Evolutionary conservation across 2,888 invertebrate species (phyloP).

Genomic region (Xanthostigma xanthostigma): DNA sequence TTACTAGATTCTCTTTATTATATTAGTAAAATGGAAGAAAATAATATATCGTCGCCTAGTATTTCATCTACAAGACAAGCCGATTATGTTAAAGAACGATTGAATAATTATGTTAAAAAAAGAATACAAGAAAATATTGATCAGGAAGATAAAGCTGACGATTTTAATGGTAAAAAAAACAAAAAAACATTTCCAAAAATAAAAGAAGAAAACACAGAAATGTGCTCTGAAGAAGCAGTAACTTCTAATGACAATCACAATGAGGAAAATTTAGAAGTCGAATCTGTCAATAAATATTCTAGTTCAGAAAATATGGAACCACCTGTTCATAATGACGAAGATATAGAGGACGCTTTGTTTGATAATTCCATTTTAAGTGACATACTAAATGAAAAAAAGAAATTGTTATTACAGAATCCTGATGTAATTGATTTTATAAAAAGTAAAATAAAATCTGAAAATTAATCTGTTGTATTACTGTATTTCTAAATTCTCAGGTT

Average conservation of each 20-base stretch:
- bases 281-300: not conserved
- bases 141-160: not conserved
- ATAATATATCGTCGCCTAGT: not conserved
- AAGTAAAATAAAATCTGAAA: constrained; percentile 13
- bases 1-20: not conserved
- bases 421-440: constrained; percentile 16
- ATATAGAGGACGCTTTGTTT: constrained; percentile 12
- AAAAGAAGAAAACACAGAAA: not conserved
- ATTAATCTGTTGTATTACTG: not conserved
- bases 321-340: constrained; percentile 1
- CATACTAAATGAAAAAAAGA: constrained; percentile 19
- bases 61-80: too few species aligned
- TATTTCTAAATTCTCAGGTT: not conserved
- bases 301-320: not conserved
- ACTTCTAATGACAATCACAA: not conserved
- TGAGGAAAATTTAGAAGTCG: not conserved
- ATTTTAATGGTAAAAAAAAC: too few species aligned
- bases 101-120: constrained; percentile 5
- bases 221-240: not conserved
- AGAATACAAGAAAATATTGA: constrained; percentile 4
- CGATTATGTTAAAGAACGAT: constrained; percentile 1
- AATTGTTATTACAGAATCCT: constrained; percentile 10
- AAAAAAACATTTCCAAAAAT: not conserved
- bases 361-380: constrained; percentile 17
- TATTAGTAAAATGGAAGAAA: not conserved